These are phyloP conservation scores for Apus apus DNA, from an alignment of 2,113 vertebrate genomes.

Conservation along the genomic window DNA sequence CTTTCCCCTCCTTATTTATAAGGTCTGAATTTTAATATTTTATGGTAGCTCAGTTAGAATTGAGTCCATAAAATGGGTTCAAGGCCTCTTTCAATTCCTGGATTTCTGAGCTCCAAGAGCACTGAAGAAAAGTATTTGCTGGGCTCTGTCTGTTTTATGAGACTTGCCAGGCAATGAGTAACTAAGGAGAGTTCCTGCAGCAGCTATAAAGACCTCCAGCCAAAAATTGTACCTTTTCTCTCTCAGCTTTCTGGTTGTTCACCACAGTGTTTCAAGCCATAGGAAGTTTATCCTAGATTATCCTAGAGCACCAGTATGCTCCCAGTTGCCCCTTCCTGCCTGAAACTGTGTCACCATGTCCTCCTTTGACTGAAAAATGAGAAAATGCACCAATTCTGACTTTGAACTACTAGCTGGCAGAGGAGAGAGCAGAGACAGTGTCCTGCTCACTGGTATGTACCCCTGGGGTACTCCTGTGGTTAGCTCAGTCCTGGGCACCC, in stretches of 20 bases:
- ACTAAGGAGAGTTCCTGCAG: constrained; percentile 28
- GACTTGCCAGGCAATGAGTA: constrained; percentile 58
- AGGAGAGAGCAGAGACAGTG: background rate
- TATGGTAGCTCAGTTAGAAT: constrained; percentile 64
- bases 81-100: constrained; percentile 74
- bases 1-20: constrained; percentile 69
- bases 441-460: background rate
- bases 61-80: constrained; percentile 71
- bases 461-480: background rate
- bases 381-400: background rate
- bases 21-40: constrained; percentile 64
- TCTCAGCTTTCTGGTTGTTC: background rate
- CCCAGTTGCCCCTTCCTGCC: background rate
- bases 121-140: constrained; percentile 43
- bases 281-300: background rate
- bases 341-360: rapidly evolving
- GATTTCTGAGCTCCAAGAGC: constrained; percentile 63
- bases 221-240: background rate
- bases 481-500: background rate
- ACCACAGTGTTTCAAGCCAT: background rate
- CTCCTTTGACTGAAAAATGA: background rate
- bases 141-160: constrained; percentile 59
- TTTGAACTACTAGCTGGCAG: background rate
- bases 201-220: constrained; percentile 6
- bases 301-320: background rate